Base-by-base conservation (phyloP, 2,888 invertebrate genomes). In the Drosophila macrothrix region DNA sequence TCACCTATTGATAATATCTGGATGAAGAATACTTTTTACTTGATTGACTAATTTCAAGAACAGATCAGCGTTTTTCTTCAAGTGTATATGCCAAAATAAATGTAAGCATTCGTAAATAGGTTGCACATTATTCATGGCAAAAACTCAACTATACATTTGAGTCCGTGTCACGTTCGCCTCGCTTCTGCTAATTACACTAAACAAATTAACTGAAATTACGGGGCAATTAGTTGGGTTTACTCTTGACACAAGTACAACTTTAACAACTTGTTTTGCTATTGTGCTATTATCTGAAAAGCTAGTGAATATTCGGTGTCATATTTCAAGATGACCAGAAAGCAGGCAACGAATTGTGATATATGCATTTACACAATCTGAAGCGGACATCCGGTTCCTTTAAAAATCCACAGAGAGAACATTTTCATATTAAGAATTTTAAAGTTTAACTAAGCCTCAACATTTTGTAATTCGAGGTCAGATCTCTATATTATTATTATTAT, bases 171-270 rank as follows among this genome's bases (percentile, higher is more conserved):
- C 77, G 73, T 76, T 76, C 76, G 70, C 53, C 59, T 78, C 75
- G 69, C 69, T 70, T 53, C 31, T 46, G 65, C 69, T 86, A 78
- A 88, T 84, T 83, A 77, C 73, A 35, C 60, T 66, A 68, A 73
- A 43, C 73, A 81, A 76, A 78, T 80, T 68, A 80, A 68, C 81
- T 68, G 58, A 64, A 73, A 76, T 80, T 60, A 76, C 73, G 60
- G 72, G 43, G 65, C 55, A 76, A 78, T 78, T 78, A 76, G 66
- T 61, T 72, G 12, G 14, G 64, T 76, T 67, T 49, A 49, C 41
- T 43, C 16, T 43, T n/a, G 31, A 35, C 22, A 12, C 19, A 35
- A 22, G 25, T 19, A 31, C 33, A 22, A 50, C 14, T 2, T 3
- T 29, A 56, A 61, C 12, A 66, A 58, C 22, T 25, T 46, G 10